Percentiles rank a stretch among this genome's conserved stretches.
phyloP scores from a whole-genome alignment of 2,113 vertebrate species.

The Podilymbus podiceps region DNA sequence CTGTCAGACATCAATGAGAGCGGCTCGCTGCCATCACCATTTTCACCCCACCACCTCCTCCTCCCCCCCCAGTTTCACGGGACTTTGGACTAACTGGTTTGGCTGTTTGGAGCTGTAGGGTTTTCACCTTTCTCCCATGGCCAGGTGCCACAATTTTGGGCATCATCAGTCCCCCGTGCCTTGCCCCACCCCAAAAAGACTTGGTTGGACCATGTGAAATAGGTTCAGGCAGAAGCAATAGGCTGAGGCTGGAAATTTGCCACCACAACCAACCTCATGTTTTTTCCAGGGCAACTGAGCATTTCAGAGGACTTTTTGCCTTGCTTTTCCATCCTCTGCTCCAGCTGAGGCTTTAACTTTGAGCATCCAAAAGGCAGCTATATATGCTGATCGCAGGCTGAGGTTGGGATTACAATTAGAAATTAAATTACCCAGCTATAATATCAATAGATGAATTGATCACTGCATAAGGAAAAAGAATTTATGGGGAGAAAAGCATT shows the following conservation, averaged over 20 bases:
- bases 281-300: not conserved
- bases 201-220: not conserved
- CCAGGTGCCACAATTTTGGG: not conserved
- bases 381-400: not conserved
- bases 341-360: not conserved
- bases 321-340: not conserved
- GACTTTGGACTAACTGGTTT: not conserved
- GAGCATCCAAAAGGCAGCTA: not conserved
- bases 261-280: not conserved
- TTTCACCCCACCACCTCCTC: too few species aligned
- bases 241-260: not conserved
- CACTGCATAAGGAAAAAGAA: not conserved
- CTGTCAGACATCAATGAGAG: not conserved
- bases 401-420: not conserved
- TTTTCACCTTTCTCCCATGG: not conserved
- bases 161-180: not conserved
- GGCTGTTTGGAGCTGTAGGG: not conserved
- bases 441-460: not conserved
- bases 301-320: not conserved
- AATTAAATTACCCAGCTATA: not conserved
- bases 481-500: not conserved
- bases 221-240: not conserved
- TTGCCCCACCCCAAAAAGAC: not conserved
- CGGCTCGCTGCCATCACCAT: accelerated
- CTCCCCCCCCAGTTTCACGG: not conserved